Conservation (phyloP, 2,797 vertebrate species). For the Acanthis flammea region DNA sequence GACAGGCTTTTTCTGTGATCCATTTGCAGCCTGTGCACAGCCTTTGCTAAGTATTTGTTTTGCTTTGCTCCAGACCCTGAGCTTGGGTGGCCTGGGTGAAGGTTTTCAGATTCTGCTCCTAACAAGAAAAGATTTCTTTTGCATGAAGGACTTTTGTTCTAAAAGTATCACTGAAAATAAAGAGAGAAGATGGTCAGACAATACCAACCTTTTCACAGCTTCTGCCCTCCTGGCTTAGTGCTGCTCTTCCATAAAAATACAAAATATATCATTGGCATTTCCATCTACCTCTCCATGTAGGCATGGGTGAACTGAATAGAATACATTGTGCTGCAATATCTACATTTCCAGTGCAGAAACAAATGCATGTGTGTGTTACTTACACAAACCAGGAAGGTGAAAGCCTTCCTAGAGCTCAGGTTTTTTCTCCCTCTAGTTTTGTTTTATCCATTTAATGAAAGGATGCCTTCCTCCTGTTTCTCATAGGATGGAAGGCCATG, state of each 20-base stretch:
- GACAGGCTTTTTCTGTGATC: neutral
- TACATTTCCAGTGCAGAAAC: neutral
- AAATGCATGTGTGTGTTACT: rapidly evolving
- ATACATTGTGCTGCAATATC: neutral
- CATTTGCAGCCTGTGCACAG: neutral
- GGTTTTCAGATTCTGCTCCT: neutral
- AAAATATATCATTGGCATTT: neutral
- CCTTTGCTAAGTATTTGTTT: neutral
- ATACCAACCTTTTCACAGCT: neutral
- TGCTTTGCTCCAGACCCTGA: neutral
- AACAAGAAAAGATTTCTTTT: neutral
- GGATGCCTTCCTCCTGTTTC: neutral
- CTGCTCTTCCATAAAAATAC: neutral
- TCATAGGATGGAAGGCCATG: neutral
- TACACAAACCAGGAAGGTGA: neutral
- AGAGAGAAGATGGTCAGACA: rapidly evolving
- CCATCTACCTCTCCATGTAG: neutral
- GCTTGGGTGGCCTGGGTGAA: conserved; percentile 28
- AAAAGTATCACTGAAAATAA: neutral
- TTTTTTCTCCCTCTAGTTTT: neutral
- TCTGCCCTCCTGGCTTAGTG: neutral
- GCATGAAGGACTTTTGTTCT: neutral
- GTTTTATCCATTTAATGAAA: neutral
- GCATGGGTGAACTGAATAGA: neutral
- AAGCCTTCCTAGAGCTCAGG: neutral